Conservation (phyloP, 2,113 vertebrate genomes). For the Mus spicilegus region DNA sequence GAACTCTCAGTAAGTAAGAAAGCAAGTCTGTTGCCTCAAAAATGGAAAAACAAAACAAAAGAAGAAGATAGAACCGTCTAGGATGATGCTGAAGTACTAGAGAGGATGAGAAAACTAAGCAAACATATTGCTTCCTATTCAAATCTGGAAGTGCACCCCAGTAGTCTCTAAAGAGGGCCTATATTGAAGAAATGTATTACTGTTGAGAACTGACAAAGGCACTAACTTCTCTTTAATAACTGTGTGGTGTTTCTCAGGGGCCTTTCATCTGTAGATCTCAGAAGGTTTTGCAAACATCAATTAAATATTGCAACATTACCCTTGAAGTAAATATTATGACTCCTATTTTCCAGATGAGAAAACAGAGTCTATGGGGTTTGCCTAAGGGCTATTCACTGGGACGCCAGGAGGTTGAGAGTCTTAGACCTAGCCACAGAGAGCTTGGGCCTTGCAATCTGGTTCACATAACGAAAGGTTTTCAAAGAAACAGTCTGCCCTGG, state of each 20-base stretch:
- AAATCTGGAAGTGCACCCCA: not conserved
- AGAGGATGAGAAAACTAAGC: not conserved
- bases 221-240: constrained; percentile 69
- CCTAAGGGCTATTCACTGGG: not conserved
- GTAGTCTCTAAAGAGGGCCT: not conserved
- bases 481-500: not conserved
- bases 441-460: not conserved
- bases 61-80: not conserved
- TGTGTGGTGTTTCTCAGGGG: constrained; percentile 16
- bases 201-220: constrained; percentile 60
- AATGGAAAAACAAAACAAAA: not conserved
- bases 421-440: not conserved
- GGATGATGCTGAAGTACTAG: not conserved
- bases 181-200: constrained; percentile 49
- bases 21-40: not conserved
- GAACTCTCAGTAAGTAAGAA: not conserved
- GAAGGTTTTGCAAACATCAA: constrained; percentile 72
- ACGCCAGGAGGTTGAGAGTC: not conserved
- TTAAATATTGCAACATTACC: constrained; percentile 75
- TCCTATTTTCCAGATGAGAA: constrained; percentile 69
- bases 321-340: constrained; percentile 75
- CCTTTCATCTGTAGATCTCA: constrained; percentile 79
- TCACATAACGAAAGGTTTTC: not conserved
- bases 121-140: constrained; percentile 26
- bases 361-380: constrained; percentile 49